Conservation (phyloP, 2,113 vertebrate species). For the human (Homo sapiens) region GRCh38 chr11:114028001-114028500, state of each 20-base stretch:
- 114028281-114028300: neutral
- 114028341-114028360: neutral
- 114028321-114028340: neutral
- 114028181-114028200: neutral
- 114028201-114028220: neutral
- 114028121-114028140: neutral
- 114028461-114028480: no score
- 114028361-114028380: neutral
- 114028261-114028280: neutral
- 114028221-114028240: neutral
- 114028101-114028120: constrained; percentile 52
- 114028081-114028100: constrained; percentile 81
- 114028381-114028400: neutral
- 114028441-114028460: no score
- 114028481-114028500: neutral
- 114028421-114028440: neutral
- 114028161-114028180: neutral
- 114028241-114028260: neutral
- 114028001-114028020: constrained; percentile 88
- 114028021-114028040: constrained; percentile 84
- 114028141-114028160: accelerated
- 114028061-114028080: constrained; percentile 85
- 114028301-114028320: neutral
- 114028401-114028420: neutral
- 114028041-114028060: constrained; percentile 79